Evolutionary conservation across 2,113 vertebrate species (phyloP), one percentile per base, ranked within the genome.

Genomic region (Etia nguti): DNA sequence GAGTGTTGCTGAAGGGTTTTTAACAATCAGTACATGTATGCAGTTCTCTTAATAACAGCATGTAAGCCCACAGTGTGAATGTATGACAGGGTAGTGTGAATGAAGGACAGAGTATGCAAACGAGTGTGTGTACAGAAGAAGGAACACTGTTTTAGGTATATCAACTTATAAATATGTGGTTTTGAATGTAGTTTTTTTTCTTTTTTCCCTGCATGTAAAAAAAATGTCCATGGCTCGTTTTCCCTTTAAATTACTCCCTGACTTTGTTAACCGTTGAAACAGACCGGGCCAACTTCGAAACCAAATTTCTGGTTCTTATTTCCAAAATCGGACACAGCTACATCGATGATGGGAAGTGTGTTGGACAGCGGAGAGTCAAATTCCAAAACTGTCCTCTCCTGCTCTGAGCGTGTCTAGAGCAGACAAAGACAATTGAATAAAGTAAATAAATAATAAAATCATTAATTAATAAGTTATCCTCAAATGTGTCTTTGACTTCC

Each of bases 271-370:
- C 99, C 98, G 43, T 97, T 97, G 94, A 96, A 99, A 93, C 99
- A 99, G 92, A 97, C 97, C 3, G 97, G 96, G 83, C 99, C 98
- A 6, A 99, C 97, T 95, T 99, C 97, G 93, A 99, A 99, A 94
- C 99, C 99, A 92, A 99, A 99, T 93, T 99, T 99, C 96, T 99
- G 99, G 92, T 97, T 98, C 86, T 96, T 96, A 34, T 97, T 98
- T 82, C 98, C 98, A 94, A 99, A 99, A 96, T 99, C 98, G 93
- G 96, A 97, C 93, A 99, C 97, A 82, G 98, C 97, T 88, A 99
- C 97, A 79, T 99, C 98, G 12, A 98, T 89, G 55, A 99, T 95
- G 62, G 99, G 99, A 24, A 99, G 96, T 86, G 97, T 96, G 84
- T 97, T 97, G 82, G 98, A 97, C 92, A 97, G 96, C 1, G 97